Conservation (phyloP, 2,888 invertebrate species). For the Standfussiana lucernea region DNA sequence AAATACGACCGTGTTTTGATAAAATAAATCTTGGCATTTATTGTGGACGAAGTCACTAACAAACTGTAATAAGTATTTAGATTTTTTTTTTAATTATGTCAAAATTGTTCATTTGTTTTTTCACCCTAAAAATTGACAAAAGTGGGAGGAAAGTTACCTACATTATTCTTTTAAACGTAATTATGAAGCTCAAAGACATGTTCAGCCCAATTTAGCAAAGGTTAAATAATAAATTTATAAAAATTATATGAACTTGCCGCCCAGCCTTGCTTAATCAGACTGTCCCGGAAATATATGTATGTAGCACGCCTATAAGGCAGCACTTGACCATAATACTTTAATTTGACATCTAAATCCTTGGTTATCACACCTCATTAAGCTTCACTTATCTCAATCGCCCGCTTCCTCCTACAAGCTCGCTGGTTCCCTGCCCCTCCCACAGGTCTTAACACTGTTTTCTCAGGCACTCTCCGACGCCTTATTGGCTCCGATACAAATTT, state of each 20-base stretch:
- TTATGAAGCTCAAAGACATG: neutral
- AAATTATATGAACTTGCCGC: too few relatives aligned
- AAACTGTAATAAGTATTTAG: neutral
- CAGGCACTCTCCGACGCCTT: conserved; percentile 75
- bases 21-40: neutral
- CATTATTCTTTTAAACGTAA: neutral
- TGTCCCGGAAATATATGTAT: neutral
- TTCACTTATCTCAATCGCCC: neutral
- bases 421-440: conserved; percentile 49
- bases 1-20: conserved; percentile 17
- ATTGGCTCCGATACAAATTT: conserved; percentile 76
- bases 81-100: neutral
- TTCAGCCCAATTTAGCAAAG: neutral
- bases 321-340: too few relatives aligned
- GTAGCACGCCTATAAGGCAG: neutral
- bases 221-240: too few relatives aligned
- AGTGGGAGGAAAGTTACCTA: neutral
- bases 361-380: neutral
- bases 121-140: neutral
- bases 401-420: conserved; percentile 36
- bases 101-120: neutral
- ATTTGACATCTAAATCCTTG: neutral
- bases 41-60: too few relatives aligned
- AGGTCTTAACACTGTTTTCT: conserved; percentile 79
- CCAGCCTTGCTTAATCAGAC: neutral